phyloP scores from a whole-genome alignment of 2,113 vertebrate genomes.

The Brachyhypopomus gauderio region DNA sequence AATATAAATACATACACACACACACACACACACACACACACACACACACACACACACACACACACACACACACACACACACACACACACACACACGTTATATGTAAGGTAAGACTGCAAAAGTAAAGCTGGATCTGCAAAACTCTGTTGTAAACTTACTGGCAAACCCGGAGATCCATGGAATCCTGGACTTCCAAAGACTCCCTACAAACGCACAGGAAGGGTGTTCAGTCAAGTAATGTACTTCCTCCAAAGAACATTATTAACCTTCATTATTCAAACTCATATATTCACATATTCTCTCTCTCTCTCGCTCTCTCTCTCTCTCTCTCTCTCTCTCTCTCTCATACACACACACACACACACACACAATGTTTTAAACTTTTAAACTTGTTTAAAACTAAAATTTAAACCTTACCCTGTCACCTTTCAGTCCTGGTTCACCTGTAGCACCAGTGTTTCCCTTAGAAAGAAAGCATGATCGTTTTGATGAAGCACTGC shows the following conservation, averaged over 20 bases:
- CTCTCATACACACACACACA: not conserved
- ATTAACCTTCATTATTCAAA: not conserved
- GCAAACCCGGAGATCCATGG: slow-evolving; percentile 83
- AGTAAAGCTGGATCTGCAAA: too few relatives aligned
- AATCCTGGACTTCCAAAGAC: slow-evolving; percentile 78
- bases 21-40: not conserved
- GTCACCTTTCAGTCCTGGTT: slow-evolving; percentile 81
- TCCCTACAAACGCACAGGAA: slow-evolving; percentile 67
- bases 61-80: not conserved
- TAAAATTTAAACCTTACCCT: slow-evolving; percentile 72
- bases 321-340: too few relatives aligned
- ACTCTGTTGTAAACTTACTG: slow-evolving; percentile 65
- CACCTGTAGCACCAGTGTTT: slow-evolving; percentile 78
- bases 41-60: too few relatives aligned
- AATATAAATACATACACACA: not conserved
- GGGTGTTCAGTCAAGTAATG: too few relatives aligned
- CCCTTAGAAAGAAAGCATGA: slow-evolving; percentile 65
- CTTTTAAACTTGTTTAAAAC: too few relatives aligned
- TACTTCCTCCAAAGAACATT: not conserved
- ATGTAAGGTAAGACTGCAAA: too few relatives aligned
- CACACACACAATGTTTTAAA: not conserved
- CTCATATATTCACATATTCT: not conserved
- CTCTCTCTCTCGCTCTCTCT: not conserved
- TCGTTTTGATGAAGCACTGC: not conserved
- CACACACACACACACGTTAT: too few relatives aligned